phyloP scores from a whole-genome alignment of 2,797 vertebrate species.

The Pseudocheirus occidentalis region DNA sequence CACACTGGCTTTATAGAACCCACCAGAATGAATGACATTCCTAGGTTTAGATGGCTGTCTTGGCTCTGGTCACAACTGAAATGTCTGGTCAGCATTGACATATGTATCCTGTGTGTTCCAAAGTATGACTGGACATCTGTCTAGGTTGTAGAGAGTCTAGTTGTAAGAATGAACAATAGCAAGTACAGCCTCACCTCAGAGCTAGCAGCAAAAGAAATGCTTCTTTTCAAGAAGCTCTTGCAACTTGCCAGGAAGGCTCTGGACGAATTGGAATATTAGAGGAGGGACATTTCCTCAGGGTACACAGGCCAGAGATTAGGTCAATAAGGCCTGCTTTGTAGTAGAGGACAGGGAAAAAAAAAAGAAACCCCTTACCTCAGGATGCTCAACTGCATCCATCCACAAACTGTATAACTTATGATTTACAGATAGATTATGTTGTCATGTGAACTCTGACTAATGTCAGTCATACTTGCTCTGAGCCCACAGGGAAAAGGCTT shows the following conservation, averaged over 20 bases:
- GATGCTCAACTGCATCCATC: background rate
- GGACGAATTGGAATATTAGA: background rate
- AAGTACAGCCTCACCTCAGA: constrained; percentile 58
- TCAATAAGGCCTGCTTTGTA: background rate
- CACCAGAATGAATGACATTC: constrained; percentile 83
- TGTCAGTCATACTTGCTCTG: background rate
- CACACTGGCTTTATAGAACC: constrained; percentile 78
- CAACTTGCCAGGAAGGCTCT: background rate
- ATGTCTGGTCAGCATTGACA: constrained; percentile 83
- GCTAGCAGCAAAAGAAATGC: background rate
- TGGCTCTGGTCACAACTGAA: constrained; percentile 81
- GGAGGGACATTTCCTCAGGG: background rate
- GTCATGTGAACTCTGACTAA: background rate
- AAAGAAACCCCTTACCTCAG: background rate
- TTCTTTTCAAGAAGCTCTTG: background rate
- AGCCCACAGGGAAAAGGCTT: background rate
- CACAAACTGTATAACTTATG: background rate
- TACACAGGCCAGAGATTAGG: background rate
- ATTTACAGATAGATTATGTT: background rate
- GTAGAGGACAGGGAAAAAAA: background rate
- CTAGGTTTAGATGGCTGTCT: constrained; percentile 79
- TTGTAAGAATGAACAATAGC: constrained; percentile 75
- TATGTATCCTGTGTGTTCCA: constrained; percentile 82
- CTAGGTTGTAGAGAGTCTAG: constrained; percentile 73
- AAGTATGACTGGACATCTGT: constrained; percentile 85